Base-by-base conservation (phyloP, 1,140 invertebrate genomes). In the Cotesia glomerata region DNA sequence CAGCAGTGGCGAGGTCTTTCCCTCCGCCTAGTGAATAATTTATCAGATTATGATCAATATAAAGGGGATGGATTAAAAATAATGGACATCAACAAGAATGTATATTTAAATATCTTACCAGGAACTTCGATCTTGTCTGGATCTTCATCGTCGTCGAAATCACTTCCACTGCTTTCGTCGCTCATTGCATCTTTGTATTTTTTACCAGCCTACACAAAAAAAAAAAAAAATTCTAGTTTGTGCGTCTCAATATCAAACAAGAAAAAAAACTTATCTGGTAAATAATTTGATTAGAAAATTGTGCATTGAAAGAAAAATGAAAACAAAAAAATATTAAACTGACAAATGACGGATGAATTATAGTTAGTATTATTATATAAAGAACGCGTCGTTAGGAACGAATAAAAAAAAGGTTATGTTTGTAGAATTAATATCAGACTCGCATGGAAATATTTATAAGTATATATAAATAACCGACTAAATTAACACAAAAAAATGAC, bases 91-190 rank as follows among this genome's bases (percentile, higher is more conserved):
- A 68, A 70, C 11, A 18, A 32, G 34, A 61, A 35, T 35, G 64
- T 32, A 58, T 66, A 45, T 74, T 64, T 76, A n/a, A 11, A 45
- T 16, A 81, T 26, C 1, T 7, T n/a, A 94, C 94, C 94, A 84
- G 94, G 94, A 51, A 96, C 93, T 91, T 95, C 92, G 85, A 95
- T 94, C 87, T 94, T 94, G 84, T 96, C 94, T 70, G 94, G 94
- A 90, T 96, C 94, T 77, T 95, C 94, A 86, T 95, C 93, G 81
- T 95, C 94, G 81, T 95, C 93, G 84, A 95, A 95, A 81, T 95
- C 93, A 73, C 92, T 93, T 71, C 91, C 93, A 39, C 92, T 93
- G 67, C 91, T 90, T 71, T 92, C 90, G 71, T 93, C 92, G 62
- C 84, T 87, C 69, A 89, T 88, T 81, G 91, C 90, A 74, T 82